A percentile compares a stretch with the other conserved stretches of the same genome.
phyloP scores from a whole-genome alignment of 2,888 invertebrate species.

The Scaptomyza parva region DNA sequence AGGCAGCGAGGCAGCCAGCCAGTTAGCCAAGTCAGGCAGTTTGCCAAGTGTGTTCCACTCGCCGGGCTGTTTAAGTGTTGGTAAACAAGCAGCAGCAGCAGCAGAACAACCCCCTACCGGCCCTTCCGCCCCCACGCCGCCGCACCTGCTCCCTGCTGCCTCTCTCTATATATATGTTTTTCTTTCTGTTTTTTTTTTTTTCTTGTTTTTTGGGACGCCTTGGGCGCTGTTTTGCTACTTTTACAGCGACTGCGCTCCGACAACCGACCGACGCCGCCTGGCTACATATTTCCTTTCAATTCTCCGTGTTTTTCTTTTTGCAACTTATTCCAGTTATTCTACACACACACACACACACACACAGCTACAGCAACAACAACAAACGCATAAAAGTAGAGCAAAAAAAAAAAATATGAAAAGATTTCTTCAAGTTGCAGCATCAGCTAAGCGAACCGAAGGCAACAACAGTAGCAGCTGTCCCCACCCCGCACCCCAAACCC shows the following conservation, averaged over 20 bases:
- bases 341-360: conserved; percentile 24
- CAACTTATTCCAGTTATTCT: conserved; percentile 69
- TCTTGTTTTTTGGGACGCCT: conserved; percentile 41
- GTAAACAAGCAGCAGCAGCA: conserved; percentile 67
- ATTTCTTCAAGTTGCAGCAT: conserved; percentile 64
- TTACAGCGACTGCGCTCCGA: conserved; percentile 78
- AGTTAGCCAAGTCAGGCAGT: conserved; percentile 30
- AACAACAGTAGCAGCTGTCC: conserved; percentile 14
- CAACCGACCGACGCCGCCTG: conserved; percentile 36
- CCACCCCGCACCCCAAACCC: neutral
- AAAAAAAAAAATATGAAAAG: conserved; percentile 32
- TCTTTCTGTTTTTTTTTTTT: neutral
- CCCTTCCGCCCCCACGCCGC: too few relatives aligned
- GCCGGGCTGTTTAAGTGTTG: conserved; percentile 68
- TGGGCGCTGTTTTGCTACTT: conserved; percentile 69
- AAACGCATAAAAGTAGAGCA: conserved; percentile 43
- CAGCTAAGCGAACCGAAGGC: conserved; percentile 37
- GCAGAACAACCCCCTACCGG: neutral
- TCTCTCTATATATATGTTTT: neutral
- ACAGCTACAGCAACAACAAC: neutral
- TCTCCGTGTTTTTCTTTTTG: conserved; percentile 20
- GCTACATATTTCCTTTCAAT: conserved; percentile 74
- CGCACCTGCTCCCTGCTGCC: too few relatives aligned
- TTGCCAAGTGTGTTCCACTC: conserved; percentile 19
- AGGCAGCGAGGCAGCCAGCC: conserved; percentile 23